Evolutionary conservation across 2,888 invertebrate species (phyloP).

Genomic region (Chymomyza amoena): DNA sequence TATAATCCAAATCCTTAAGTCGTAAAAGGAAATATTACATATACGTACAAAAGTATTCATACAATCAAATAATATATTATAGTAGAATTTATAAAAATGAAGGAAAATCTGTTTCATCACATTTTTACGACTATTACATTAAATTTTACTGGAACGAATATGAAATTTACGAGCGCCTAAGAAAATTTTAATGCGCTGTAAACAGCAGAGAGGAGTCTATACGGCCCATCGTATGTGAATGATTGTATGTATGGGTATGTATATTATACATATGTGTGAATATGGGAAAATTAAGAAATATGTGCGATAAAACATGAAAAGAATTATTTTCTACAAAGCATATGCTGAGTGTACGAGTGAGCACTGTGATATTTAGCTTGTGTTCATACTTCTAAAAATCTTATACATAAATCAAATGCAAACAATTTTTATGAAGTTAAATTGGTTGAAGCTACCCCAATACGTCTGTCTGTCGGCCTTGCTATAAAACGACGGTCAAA

Average conservation of each 20-base stretch:
- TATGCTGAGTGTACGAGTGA: constrained; percentile 9
- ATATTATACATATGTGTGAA: neutral
- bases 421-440: constrained; percentile 50
- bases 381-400: constrained; percentile 5
- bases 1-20: neutral
- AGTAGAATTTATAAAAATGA: constrained; percentile 14
- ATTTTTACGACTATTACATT: constrained; percentile 58
- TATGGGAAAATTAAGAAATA: constrained; percentile 50
- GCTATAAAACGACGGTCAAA: constrained; percentile 40
- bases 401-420: constrained; percentile 61
- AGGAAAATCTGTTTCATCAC: constrained; percentile 47
- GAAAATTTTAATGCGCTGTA: constrained; percentile 63
- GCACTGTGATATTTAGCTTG: constrained; percentile 16
- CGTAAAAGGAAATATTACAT: too few relatives aligned
- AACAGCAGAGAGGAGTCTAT: constrained; percentile 41
- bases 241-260: neutral
- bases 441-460: constrained; percentile 22
- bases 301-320: constrained; percentile 64
- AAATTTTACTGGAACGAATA: constrained; percentile 39
- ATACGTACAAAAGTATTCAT: neutral
- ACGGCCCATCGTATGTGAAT: neutral
- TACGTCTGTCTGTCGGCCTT: neutral
- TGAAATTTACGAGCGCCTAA: constrained; percentile 60
- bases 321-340: constrained; percentile 39
- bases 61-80: too few relatives aligned